These are phyloP conservation scores for Herpetotheres cachinnans DNA, from an alignment of 2,113 vertebrate species.

Conservation along the genomic window DNA sequence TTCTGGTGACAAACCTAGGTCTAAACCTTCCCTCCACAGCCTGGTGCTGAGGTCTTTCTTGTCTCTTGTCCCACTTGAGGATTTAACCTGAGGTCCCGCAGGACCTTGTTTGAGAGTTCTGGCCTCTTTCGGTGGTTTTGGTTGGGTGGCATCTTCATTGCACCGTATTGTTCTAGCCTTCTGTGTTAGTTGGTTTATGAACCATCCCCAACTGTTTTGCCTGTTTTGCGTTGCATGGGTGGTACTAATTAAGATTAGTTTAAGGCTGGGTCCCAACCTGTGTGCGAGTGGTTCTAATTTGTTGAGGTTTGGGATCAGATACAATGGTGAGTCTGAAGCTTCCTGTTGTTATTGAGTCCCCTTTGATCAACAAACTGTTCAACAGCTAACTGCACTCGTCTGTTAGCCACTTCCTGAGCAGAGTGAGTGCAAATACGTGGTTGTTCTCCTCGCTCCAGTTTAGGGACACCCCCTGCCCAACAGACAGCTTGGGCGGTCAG, in stretches of 20 bases:
- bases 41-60: neutral
- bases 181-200: neutral
- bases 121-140: neutral
- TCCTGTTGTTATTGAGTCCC: rapidly evolving
- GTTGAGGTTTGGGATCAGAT: neutral
- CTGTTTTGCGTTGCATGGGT: neutral
- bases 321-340: neutral
- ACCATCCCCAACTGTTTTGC: neutral
- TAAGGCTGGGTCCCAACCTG: neutral
- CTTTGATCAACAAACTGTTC: neutral
- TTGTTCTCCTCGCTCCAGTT: neutral
- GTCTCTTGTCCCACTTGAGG: neutral
- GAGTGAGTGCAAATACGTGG: rapidly evolving
- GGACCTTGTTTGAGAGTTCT: neutral
- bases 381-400: neutral
- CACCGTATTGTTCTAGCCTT: neutral
- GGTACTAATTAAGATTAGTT: neutral
- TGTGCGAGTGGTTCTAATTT: neutral
- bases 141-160: neutral
- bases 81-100: neutral
- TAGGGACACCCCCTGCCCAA: neutral
- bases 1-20: neutral
- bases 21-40: neutral
- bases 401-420: neutral
- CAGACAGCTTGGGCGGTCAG: neutral